Evolutionary conservation across 2,797 vertebrate species (phyloP), one percentile per base, ranked within the genome.

Genomic region (Huso huso): DNA sequence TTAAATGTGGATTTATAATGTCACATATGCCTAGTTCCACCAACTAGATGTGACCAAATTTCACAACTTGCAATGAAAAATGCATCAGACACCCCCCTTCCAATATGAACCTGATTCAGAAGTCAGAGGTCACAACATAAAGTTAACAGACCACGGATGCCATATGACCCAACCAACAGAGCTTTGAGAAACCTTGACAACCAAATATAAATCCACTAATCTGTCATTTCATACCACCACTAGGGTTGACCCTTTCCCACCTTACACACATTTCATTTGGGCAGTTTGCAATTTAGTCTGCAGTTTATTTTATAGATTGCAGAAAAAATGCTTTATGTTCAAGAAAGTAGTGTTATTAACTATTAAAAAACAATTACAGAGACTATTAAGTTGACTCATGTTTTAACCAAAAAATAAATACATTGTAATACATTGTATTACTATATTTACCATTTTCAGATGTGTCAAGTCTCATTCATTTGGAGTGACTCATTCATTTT

Each of bases 1-100:
- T 37, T 37, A 37, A 37, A 37, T 37, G 23, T 37, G 23, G 23
- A 37, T 37, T 37, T 37, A 37, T 37, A 37, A 37, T 37, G 23
- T 2, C 4, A 37, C 23, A 37, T 37, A 37, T 37, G 23, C 23
- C 23, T 37, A 37, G 65, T 77, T 75, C 74, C 23, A 37, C 23
- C 63, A 0, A 53, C 61, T 68, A 37, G 55, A 73, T 73, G 71
- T 74, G 74, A 68, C 78, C 76, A 68, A 71, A 74, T 77, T 72
- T 77, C 73, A 69, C 64, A 61, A 60, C n/a, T 63, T 74, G 66
- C 72, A 55, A 70, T 79, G 74, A 77, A 70, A 72, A 87, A 91
- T 89, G 87, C 85, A 87, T 75, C 80, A 75, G 37, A 85, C 77
- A 76, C 76, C 80, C 75, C 53, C 70, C 63, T 73, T 76, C 62